Evolutionary conservation across 2,797 vertebrate species (phyloP), one percentile per base, ranked within the genome.

Genomic region (Chaenodraco wilsoni): DNA sequence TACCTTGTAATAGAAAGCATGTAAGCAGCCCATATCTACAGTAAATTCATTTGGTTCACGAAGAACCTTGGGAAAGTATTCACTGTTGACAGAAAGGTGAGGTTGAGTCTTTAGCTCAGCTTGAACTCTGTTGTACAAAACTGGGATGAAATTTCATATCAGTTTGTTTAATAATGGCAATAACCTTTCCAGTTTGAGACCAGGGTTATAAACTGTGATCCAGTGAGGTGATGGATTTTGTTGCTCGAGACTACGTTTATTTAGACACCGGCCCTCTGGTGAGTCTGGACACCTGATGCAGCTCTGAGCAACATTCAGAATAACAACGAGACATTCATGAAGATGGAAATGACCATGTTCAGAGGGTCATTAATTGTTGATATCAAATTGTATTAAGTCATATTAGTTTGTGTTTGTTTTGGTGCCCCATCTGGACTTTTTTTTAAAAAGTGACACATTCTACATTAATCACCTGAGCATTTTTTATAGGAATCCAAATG

Each of bases 141-240:
- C 46, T 9, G 2, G 17, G 65, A 58, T 87, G 86, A 79, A 74
- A 87, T 89, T 83, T 81, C 76, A 84, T 66, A 86, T 61, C n/a
- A 1, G 55, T 89, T 87, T 84, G 65, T 82, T 78, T 79, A 48
- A 79, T 60, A 68, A 75, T 16, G 57, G 15, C n/a, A n/a, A 73
- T 41, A 52, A 62, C 43, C 21, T 70, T 44, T 60, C n/a, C 55
- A 60, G 51, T 72, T 65, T 52, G 71, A 69, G 69, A 82, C 9
- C 50, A 48, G 46, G 48, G 70, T 69, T 11, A 55, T 55, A 50
- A 33, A 41, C 23, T 27, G 65, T 52, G 17, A 58, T 37, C 43
- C 67, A 70, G 46, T 49, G 0, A 71, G 44, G 56, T 15, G 11
- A 17, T 48, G 52, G 54, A 63, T 74, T 61, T n/a, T 51, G 46